Evolutionary conservation across 1,140 invertebrate genomes (phyloP).

Genomic region (Vollenhovia emeryi): DNA sequence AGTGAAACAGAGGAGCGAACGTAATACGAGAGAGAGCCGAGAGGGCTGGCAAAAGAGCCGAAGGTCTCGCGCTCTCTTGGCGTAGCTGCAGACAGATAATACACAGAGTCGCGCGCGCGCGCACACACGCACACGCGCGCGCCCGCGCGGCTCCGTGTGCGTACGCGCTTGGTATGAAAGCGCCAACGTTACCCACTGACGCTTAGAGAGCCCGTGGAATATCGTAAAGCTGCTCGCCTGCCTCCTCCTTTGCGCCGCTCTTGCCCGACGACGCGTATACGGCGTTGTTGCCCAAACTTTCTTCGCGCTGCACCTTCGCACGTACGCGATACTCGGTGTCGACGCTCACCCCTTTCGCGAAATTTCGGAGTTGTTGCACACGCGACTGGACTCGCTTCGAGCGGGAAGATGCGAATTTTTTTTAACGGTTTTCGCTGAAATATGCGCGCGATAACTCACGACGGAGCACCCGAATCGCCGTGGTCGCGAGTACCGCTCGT

Average conservation of each 20-base stretch:
- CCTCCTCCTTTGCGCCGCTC: conserved; percentile 37
- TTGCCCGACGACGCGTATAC: conserved; percentile 17
- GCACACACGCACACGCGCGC: background rate
- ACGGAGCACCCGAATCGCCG: too few relatives aligned
- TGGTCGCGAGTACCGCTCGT: background rate
- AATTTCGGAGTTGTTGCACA: too few relatives aligned
- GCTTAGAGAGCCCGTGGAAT: conserved; percentile 46
- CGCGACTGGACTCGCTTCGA: background rate
- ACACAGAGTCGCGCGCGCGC: conserved; percentile 22
- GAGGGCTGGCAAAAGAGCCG: conserved; percentile 69
- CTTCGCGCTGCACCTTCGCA: background rate
- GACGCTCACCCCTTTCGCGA: background rate
- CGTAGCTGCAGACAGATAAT: conserved; percentile 63
- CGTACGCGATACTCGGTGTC: background rate
- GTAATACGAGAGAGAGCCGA: conserved; percentile 59
- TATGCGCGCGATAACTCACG: background rate
- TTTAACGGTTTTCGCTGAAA: background rate
- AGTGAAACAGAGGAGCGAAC: conserved; percentile 53
- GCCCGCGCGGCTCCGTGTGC: too few relatives aligned
- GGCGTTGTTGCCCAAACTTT: conserved; percentile 60
- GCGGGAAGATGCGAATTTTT: background rate
- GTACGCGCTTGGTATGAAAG: background rate
- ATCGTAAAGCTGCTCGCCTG: conserved; percentile 36
- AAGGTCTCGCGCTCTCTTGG: conserved; percentile 69
- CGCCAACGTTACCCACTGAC: conserved; percentile 61